A percentile compares a stretch with the other conserved stretches of the same genome.
Conservation (phyloP, 2,113 vertebrate species). For the Dicrurus megarhynchus region DNA sequence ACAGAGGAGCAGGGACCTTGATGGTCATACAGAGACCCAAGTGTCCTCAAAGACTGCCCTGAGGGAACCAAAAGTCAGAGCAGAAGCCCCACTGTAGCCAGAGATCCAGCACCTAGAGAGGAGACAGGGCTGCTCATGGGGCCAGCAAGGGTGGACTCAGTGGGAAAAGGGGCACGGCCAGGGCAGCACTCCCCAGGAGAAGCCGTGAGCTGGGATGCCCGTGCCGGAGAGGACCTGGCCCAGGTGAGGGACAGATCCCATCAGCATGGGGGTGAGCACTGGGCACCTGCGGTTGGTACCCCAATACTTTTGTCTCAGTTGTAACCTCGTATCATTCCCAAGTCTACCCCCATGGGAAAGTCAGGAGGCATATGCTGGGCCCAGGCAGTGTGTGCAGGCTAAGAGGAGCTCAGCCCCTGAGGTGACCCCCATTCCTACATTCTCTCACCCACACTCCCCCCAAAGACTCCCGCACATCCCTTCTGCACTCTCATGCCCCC, state of each 20-base stretch:
- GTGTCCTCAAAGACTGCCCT: not conserved
- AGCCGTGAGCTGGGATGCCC: not conserved
- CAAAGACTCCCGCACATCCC: not conserved
- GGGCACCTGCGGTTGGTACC: not conserved
- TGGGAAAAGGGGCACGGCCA: rapidly evolving
- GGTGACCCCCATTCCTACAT: rapidly evolving
- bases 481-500: too few species aligned
- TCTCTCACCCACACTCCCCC: not conserved
- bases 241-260: not conserved
- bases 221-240: rapidly evolving
- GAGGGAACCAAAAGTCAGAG: not conserved
- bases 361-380: not conserved
- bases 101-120: not conserved
- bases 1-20: not conserved
- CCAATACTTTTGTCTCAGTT: not conserved
- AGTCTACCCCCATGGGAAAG: not conserved
- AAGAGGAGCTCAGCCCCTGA: rapidly evolving
- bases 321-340: too few species aligned
- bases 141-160: not conserved
- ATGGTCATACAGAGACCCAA: not conserved
- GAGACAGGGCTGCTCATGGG: not conserved
- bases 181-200: too few species aligned
- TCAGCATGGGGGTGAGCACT: not conserved
- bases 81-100: not conserved
- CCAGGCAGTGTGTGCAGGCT: not conserved